phyloP scores from a whole-genome alignment of 2,113 vertebrate species.

The Myocastor coypus region DNA sequence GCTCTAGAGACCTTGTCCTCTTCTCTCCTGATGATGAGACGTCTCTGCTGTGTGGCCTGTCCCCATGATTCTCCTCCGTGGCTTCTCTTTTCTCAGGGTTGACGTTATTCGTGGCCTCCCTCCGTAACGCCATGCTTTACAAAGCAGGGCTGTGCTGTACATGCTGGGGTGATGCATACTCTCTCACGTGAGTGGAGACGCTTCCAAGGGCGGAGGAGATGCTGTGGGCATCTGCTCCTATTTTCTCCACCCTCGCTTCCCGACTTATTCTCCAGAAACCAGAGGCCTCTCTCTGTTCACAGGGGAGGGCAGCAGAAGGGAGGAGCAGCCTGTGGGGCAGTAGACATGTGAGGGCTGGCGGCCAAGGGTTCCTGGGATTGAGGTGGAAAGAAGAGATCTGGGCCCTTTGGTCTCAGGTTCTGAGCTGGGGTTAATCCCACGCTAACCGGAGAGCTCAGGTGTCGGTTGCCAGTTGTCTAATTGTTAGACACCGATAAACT shows the following conservation, averaged over 20 bases:
- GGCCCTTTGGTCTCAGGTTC: background rate
- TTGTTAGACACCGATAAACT: background rate
- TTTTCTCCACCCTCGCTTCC: background rate
- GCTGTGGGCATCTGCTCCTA: background rate
- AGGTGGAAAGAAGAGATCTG: background rate
- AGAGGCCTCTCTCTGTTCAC: background rate
- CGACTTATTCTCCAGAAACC: background rate
- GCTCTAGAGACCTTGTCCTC: rapidly evolving
- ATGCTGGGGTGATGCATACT: background rate
- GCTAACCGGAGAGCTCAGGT: background rate
- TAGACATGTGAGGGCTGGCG: background rate
- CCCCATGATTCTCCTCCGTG: background rate
- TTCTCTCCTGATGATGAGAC: background rate
- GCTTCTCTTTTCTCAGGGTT: background rate
- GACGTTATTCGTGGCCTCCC: constrained; percentile 12
- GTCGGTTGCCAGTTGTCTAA: background rate
- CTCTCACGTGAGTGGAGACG: constrained; percentile 35
- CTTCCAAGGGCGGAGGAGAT: background rate
- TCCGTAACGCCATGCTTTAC: constrained; percentile 49
- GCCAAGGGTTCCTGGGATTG: background rate
- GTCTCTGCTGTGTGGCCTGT: background rate
- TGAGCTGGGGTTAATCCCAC: background rate
- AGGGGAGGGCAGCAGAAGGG: background rate
- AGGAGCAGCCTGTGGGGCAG: background rate
- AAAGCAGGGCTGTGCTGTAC: constrained; percentile 17